phyloP scores from a whole-genome alignment of 2,888 invertebrate genomes.

The Drosophila emarginata region DNA sequence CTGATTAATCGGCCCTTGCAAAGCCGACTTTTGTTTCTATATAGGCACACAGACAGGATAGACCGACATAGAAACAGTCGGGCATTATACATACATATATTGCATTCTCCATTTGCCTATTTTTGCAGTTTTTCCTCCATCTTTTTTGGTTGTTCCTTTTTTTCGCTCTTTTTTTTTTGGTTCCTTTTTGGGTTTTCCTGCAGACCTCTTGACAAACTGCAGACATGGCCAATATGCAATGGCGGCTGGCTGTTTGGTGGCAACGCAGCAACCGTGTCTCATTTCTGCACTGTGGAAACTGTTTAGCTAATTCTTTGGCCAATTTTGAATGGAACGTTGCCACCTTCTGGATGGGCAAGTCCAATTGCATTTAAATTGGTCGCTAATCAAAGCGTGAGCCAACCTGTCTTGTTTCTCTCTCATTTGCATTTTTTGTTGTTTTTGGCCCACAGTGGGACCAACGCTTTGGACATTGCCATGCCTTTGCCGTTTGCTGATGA shows the following conservation, averaged over 20 bases:
- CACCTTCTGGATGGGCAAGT: constrained; percentile 33
- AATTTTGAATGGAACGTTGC: constrained; percentile 33
- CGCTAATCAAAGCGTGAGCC: constrained; percentile 62
- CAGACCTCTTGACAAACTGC: constrained; percentile 68
- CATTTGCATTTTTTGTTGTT: constrained; percentile 62
- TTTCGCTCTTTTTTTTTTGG: constrained; percentile 8
- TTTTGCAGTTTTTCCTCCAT: constrained; percentile 21
- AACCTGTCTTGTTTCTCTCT: constrained; percentile 28
- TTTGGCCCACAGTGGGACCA: constrained; percentile 56
- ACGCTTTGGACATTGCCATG: constrained; percentile 5
- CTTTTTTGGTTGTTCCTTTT: constrained; percentile 29
- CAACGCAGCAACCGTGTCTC: background rate
- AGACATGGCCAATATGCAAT: constrained; percentile 56
- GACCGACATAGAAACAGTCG: constrained; percentile 44
- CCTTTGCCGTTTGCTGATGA: background rate
- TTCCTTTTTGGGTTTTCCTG: constrained; percentile 34
- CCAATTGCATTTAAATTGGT: constrained; percentile 72
- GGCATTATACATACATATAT: constrained; percentile 35
- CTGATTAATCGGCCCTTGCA: background rate
- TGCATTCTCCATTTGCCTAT: constrained; percentile 55
- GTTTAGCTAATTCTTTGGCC: constrained; percentile 33
- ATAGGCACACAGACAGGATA: constrained; percentile 20
- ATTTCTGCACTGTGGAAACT: constrained; percentile 11
- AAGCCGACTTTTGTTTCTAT: background rate
- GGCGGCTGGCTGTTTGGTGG: constrained; percentile 43